These are phyloP conservation scores for Gymnocheta viridis DNA, from an alignment of 2,888 invertebrate species.

Conservation along the genomic window DNA sequence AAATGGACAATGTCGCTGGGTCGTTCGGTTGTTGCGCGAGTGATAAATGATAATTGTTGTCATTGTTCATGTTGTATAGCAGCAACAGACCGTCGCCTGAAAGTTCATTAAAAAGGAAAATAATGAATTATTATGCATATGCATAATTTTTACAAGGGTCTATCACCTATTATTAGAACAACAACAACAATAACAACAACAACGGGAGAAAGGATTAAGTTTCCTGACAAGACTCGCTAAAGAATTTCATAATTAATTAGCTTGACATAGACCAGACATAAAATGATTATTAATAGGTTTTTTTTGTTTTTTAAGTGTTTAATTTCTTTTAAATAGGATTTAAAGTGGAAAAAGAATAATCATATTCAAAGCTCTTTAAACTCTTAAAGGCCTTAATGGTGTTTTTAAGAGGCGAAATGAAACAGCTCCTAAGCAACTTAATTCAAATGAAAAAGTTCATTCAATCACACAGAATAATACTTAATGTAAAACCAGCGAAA, in stretches of 20 bases:
- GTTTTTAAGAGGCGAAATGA: neutral
- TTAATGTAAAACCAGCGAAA: too few species aligned
- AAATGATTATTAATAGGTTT: conserved; percentile 21
- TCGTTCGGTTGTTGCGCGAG: conserved; percentile 23
- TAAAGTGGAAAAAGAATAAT: neutral
- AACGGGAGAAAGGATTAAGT: conserved; percentile 5
- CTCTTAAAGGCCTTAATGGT: neutral
- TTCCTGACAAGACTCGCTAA: neutral
- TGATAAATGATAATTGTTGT: conserved; percentile 68
- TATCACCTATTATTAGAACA: conserved; percentile 18
- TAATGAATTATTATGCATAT: conserved; percentile 21
- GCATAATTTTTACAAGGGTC: conserved; percentile 14
- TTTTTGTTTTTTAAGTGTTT: neutral
- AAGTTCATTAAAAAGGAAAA: neutral
- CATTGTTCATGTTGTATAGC: conserved; percentile 41
- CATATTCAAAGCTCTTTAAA: neutral
- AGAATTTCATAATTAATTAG: conserved; percentile 34
- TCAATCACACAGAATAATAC: too few species aligned
- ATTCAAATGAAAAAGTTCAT: too few species aligned
- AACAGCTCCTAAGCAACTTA: too few species aligned
- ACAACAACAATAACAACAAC: neutral
- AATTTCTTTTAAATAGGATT: neutral
- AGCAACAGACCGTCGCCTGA: neutral
- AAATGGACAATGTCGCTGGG: conserved; percentile 26
- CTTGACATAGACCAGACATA: conserved; percentile 13